These are phyloP conservation scores for Takifugu flavidus DNA, from an alignment of 2,113 vertebrate species.

Conservation along the genomic window DNA sequence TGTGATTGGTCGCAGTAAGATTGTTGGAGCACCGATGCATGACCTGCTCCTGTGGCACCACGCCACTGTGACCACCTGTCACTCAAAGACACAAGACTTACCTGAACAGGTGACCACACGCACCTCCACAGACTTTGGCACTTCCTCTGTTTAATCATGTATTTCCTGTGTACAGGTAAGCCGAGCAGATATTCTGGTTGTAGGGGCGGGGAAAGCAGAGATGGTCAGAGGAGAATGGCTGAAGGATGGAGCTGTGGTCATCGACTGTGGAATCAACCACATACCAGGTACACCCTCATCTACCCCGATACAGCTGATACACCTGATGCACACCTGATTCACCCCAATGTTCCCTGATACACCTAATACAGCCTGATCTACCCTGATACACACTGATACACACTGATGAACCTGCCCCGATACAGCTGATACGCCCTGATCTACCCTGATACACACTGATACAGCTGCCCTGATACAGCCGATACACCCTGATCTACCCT, in stretches of 20 bases:
- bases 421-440: no score
- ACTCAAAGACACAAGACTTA: slow-evolving; percentile 86
- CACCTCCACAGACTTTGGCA: background rate
- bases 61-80: slow-evolving; percentile 93
- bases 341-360: no score
- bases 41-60: slow-evolving; percentile 93
- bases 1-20: slow-evolving; percentile 93
- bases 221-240: slow-evolving; percentile 97
- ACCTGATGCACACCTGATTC: no score
- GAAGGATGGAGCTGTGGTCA: slow-evolving; percentile 90
- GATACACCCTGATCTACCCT: no score
- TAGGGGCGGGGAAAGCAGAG: slow-evolving; percentile 87
- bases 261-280: slow-evolving; percentile 96
- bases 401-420: no score
- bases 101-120: slow-evolving; percentile 64
- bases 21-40: slow-evolving; percentile 93
- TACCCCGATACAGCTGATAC: slow-evolving; percentile 51
- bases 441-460: no score
- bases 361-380: no score
- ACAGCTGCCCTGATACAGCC: no score
- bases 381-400: no score
- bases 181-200: slow-evolving; percentile 92
- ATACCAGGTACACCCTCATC: slow-evolving; percentile 72
- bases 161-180: slow-evolving; percentile 66
- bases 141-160: background rate